A percentile compares a stretch with the other conserved stretches of the same genome.
Conservation (phyloP, 1,140 invertebrate genomes). For the Drosophila sp. region DNA sequence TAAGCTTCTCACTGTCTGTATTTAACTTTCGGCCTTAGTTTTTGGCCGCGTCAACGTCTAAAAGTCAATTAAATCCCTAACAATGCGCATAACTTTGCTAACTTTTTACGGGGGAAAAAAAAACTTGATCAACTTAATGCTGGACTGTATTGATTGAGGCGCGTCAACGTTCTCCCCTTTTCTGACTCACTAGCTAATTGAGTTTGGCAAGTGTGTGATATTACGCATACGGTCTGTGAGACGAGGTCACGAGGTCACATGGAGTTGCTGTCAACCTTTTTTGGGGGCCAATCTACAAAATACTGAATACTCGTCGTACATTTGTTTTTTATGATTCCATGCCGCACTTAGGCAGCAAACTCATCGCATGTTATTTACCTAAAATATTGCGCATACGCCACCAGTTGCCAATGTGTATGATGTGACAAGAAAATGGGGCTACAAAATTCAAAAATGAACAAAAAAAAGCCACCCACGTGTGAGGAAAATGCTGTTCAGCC, state of each 20-base stretch:
- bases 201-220: slow-evolving; percentile 38
- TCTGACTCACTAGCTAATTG: slow-evolving; percentile 35
- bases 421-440: slow-evolving; percentile 45
- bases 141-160: slow-evolving; percentile 39
- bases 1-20: not conserved
- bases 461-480: slow-evolving; percentile 57
- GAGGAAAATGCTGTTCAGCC: slow-evolving; percentile 67
- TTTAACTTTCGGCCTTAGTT: not conserved
- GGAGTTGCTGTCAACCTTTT: slow-evolving; percentile 29
- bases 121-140: slow-evolving; percentile 20
- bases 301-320: slow-evolving; percentile 36
- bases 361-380: slow-evolving; percentile 58
- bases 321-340: slow-evolving; percentile 38
- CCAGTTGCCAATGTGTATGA: slow-evolving; percentile 51
- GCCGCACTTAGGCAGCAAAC: slow-evolving; percentile 32
- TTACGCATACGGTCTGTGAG: slow-evolving; percentile 38
- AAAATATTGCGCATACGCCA: slow-evolving; percentile 61
- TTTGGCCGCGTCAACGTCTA: slow-evolving; percentile 1
- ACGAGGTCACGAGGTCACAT: not conserved
- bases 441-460: slow-evolving; percentile 9
- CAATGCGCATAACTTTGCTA: slow-evolving; percentile 23
- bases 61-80: slow-evolving; percentile 36
- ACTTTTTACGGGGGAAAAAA: slow-evolving; percentile 30
- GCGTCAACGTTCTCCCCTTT: not conserved
- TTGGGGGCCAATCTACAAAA: slow-evolving; percentile 36